Percentiles rank a stretch among this genome's conserved stretches.
phyloP scores from a whole-genome alignment of 2,113 vertebrate genomes.

The Todiramphus chloris region DNA sequence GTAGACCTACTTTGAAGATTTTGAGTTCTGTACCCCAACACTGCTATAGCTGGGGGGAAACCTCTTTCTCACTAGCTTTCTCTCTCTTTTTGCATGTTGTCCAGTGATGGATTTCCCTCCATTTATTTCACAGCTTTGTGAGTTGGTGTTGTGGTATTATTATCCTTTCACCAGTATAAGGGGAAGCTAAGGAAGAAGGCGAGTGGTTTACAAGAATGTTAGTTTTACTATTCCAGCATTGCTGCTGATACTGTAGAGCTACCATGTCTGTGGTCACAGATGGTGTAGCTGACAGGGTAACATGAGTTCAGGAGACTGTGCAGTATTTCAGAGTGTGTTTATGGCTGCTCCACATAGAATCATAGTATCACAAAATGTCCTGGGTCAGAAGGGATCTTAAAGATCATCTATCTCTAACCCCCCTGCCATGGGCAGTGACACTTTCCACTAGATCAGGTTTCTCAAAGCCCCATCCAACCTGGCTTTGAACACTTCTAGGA shows the following conservation, averaged over 20 bases:
- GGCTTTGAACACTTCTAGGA: neutral
- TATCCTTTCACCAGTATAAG: neutral
- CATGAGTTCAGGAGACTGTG: neutral
- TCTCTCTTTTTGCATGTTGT: neutral
- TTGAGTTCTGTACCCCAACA: neutral
- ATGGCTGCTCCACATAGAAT: neutral
- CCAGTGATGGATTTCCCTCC: neutral
- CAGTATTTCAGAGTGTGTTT: neutral
- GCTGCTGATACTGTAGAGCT: neutral
- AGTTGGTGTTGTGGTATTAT: neutral
- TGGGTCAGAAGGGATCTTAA: neutral
- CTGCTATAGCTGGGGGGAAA: neutral
- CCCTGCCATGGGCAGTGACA: neutral
- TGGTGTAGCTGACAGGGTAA: rapidly evolving
- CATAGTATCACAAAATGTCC: neutral
- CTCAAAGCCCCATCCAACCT: neutral
- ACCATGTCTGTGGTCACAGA: neutral
- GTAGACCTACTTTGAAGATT: neutral
- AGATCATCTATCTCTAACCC: neutral
- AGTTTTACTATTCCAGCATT: neutral
- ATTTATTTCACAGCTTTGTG: neutral
- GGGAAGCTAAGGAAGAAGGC: neutral
- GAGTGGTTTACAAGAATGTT: neutral
- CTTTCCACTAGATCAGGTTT: neutral
- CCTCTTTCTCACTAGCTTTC: rapidly evolving